These are phyloP conservation scores for Triplophysa dalaica DNA, from an alignment of 2,113 vertebrate genomes.

Conservation along the genomic window DNA sequence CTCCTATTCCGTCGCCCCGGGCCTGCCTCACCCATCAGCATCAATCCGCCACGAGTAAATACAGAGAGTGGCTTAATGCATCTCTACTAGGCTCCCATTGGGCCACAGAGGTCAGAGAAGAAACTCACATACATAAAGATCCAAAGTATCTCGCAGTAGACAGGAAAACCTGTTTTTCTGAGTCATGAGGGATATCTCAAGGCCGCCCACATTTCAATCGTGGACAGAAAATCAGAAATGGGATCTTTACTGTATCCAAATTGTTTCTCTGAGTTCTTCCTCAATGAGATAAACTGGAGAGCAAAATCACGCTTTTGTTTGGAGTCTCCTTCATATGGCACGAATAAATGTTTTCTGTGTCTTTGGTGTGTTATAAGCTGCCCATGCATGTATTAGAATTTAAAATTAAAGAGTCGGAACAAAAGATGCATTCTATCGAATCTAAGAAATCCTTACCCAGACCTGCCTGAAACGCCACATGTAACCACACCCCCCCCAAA, in stretches of 20 bases:
- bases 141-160: conserved; percentile 17
- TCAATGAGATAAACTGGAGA: neutral
- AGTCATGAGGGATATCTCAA: neutral
- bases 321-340: neutral
- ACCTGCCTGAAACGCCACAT: too few relatives aligned
- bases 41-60: conserved; percentile 67
- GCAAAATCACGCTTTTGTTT: neutral
- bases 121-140: conserved; percentile 6
- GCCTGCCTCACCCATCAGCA: conserved; percentile 64
- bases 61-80: conserved; percentile 71
- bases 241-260: neutral
- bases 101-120: conserved; percentile 39
- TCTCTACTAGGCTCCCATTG: conserved; percentile 57
- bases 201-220: neutral
- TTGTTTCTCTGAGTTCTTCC: neutral
- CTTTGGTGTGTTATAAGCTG: too few relatives aligned
- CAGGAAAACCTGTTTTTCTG: neutral
- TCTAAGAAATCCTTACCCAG: too few relatives aligned
- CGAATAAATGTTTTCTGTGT: too few relatives aligned
- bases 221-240: neutral
- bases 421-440: too few relatives aligned
- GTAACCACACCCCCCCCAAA: too few relatives aligned
- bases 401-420: too few relatives aligned
- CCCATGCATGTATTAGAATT: too few relatives aligned
- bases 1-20: conserved; percentile 61